Evolutionary conservation across 2,113 vertebrate species (phyloP).

Genomic region (Phylloscopus whistleri): DNA sequence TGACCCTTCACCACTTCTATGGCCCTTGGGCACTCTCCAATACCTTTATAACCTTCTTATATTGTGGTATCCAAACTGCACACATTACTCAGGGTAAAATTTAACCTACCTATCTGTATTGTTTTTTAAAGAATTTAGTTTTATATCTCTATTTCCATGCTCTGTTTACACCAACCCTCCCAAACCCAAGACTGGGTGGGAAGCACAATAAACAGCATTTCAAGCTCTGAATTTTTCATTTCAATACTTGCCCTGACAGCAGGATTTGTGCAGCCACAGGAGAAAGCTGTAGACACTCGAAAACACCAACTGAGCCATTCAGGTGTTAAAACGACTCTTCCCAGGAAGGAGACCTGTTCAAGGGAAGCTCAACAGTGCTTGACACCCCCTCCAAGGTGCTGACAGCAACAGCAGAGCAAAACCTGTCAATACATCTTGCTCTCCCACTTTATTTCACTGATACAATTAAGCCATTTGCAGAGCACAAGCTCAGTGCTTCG

Average conservation of each 20-base stretch:
- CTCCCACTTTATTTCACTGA: slow-evolving; percentile 67
- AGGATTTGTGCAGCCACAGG: neutral
- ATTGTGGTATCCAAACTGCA: neutral
- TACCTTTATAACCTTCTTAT: neutral
- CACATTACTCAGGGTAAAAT: neutral
- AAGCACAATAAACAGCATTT: neutral
- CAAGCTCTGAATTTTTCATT: neutral
- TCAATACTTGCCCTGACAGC: neutral
- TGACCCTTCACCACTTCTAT: neutral
- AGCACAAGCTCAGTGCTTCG: slow-evolving; percentile 49
- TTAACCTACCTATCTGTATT: neutral
- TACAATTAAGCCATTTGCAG: slow-evolving; percentile 75
- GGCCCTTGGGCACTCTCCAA: neutral
- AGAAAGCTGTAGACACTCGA: neutral
- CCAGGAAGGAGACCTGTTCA: neutral
- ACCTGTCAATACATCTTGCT: slow-evolving; percentile 19
- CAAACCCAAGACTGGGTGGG: neutral
- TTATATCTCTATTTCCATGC: neutral
- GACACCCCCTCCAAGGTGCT: neutral
- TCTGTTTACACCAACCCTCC: neutral
- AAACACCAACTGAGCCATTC: neutral
- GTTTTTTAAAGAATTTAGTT: neutral
- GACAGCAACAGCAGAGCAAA: neutral
- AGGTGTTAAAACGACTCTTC: neutral
- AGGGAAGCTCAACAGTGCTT: neutral